A percentile compares a stretch with the other conserved stretches of the same genome.
These are phyloP conservation scores for Beroe ovata DNA, from an alignment of 37 sponge, comb jelly and placozoan genomes.

Conservation along the genomic window DNA sequence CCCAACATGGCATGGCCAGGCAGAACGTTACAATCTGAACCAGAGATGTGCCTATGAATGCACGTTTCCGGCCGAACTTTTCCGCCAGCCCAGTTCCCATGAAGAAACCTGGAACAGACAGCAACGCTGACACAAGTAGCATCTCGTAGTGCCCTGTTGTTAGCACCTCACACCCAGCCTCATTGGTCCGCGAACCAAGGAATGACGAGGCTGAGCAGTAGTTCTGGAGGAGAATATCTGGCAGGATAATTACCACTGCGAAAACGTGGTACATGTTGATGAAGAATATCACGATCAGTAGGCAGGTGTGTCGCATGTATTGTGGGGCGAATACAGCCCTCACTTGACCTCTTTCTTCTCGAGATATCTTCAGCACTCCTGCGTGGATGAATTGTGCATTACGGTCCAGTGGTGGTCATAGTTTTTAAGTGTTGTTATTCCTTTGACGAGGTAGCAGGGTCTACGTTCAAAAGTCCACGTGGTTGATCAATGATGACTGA, in stretches of 20 bases:
- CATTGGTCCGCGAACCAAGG: constrained; percentile 6
- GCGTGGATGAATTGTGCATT: too few species aligned
- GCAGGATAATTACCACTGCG: constrained; percentile 2
- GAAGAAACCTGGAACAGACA: constrained; percentile 26
- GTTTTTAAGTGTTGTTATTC: too few species aligned
- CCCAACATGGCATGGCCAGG: constrained; percentile 28
- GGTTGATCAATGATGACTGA: too few species aligned
- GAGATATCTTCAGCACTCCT: not conserved
- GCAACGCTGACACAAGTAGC: constrained; percentile 34
- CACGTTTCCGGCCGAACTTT: not conserved
- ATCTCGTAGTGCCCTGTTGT: constrained; percentile 14
- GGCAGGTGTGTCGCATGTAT: not conserved
- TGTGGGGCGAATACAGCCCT: not conserved
- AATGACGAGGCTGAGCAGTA: constrained; percentile 51
- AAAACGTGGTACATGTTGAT: constrained; percentile 59
- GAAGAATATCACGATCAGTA: constrained; percentile 40
- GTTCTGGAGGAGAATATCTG: constrained; percentile 20
- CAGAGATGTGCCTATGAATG: not conserved
- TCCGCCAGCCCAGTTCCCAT: not conserved
- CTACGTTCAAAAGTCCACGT: too few species aligned
- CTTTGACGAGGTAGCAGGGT: too few species aligned
- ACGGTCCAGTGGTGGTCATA: too few species aligned
- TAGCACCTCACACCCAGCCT: constrained; percentile 2
- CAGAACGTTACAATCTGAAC: constrained; percentile 10
- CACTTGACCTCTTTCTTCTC: not conserved